Evolutionary conservation across 2,113 vertebrate species (phyloP).

Genomic region (Triplophysa siluroides): DNA sequence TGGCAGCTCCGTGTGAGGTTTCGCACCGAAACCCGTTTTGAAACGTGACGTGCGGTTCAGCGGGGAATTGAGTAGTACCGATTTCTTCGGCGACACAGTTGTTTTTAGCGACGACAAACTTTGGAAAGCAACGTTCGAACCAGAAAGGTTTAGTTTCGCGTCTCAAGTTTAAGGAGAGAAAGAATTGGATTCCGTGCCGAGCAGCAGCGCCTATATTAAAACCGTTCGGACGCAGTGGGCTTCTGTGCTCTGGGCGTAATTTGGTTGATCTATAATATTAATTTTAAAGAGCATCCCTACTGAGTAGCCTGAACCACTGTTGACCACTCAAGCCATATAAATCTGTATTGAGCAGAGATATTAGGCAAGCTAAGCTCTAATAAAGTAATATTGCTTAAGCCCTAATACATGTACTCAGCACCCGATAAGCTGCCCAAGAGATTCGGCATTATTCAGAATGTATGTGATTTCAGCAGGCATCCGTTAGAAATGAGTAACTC

Average conservation of each 20-base stretch:
- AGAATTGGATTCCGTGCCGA: conserved; percentile 45
- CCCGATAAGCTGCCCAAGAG: conserved; percentile 64
- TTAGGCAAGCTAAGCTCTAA: conserved; percentile 67
- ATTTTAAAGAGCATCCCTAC: conserved; percentile 60
- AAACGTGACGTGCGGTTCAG: conserved; percentile 18
- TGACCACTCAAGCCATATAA: conserved; percentile 65
- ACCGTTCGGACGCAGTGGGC: conserved; percentile 46
- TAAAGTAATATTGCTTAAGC: conserved; percentile 66
- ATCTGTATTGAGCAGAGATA: conserved; percentile 62
- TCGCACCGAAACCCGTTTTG: conserved; percentile 31
- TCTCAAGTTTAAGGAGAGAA: conserved; percentile 32
- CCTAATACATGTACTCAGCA: conserved; percentile 65
- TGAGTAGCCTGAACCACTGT: conserved; percentile 55
- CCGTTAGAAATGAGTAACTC: conserved; percentile 57
- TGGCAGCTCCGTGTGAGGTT: conserved; percentile 24
- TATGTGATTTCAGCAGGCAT: conserved; percentile 60
- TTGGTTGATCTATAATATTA: conserved; percentile 60
- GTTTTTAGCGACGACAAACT: background rate
- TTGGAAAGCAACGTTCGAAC: background rate
- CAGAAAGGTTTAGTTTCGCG: conserved; percentile 46
- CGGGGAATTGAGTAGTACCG: conserved; percentile 22
- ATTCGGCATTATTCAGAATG: conserved; percentile 60
- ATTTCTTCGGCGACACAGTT: conserved; percentile 24
- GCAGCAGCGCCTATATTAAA: conserved; percentile 40
- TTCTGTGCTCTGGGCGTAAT: conserved; percentile 48